Conservation (phyloP, 1,140 invertebrate genomes). For the Drosophila tropicalis region DNA sequence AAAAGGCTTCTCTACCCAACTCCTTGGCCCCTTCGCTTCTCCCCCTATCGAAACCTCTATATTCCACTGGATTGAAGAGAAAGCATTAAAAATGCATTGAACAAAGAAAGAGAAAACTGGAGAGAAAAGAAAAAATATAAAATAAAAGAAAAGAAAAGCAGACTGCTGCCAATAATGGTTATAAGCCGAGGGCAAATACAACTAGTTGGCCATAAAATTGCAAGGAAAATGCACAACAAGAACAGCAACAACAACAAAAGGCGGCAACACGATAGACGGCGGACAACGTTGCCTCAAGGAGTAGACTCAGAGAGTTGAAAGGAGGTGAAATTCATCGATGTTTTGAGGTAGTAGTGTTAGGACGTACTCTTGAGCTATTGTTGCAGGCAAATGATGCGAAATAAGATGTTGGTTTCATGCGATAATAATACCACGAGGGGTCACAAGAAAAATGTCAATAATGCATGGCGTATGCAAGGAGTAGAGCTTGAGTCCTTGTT, state of each 20-base stretch:
- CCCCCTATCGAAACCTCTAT: neutral
- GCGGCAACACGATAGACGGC: conserved; percentile 37
- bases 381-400: conserved; percentile 54
- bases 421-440: neutral
- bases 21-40: neutral
- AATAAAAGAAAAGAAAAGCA: conserved; percentile 19
- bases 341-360: conserved; percentile 9
- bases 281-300: neutral
- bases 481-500: neutral
- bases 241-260: conserved; percentile 24
- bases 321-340: conserved; percentile 2
- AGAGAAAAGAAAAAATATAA: conserved; percentile 11
- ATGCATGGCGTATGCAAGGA: neutral
- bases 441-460: conserved; percentile 4
- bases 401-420: conserved; percentile 27
- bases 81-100: conserved; percentile 55
- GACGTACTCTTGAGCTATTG: conserved; percentile 31
- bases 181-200: conserved; percentile 12
- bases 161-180: conserved; percentile 21
- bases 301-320: no score
- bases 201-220: conserved; percentile 32
- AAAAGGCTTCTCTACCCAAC: neutral
- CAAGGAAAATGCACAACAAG: conserved; percentile 26
- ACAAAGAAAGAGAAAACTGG: conserved; percentile 32
- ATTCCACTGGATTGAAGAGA: conserved; percentile 9